Evolutionary conservation across 2,888 invertebrate genomes (phyloP), one percentile per base, ranked within the genome.

Genomic region (Beris chalybata): DNA sequence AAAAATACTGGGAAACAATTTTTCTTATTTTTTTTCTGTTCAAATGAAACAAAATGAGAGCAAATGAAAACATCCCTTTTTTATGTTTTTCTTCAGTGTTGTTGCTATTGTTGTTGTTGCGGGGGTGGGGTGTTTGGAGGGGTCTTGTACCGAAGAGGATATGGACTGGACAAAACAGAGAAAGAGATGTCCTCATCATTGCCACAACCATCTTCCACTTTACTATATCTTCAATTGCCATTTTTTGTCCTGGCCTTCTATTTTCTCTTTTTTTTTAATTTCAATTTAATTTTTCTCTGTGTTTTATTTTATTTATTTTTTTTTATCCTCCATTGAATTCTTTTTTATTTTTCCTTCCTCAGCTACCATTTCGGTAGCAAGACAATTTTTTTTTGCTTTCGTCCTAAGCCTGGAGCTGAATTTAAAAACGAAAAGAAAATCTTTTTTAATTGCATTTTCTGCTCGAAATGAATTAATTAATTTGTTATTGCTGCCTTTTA

Each of bases 401-500:
- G 56, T 48, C 32, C 48, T 59, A 61, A 61, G 61, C 61, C 61
- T 61, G 32, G 52, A 61, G 61, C 52, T 52, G 61, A 71, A 67
- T 63, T 64, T 56, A 52, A 50, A 68, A 55, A 65, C 53, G 65
- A 63, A 67, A 65, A 59, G 64, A 67, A 69, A 73, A 72, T 70
- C 64, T 64, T 64, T 73, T 72, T 74, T 78, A 78, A 77, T 77
- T 77, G 76, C 76, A 74, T 77, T 76, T 73, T 74, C 72, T 72
- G 73, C 73, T 74, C 71, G 71, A 70, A 72, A 72, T 73, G 73
- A 76, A 74, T 76, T 76, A 78, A 78, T 79, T 78, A 79, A 78
- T 78, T 79, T 76, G 76, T 76, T 78, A 75, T 78, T 74, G 73
- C 72, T 75, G 54, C 55, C 47, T 64, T 64, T 64, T 64, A 64